phyloP scores from a whole-genome alignment of 2,888 invertebrate species.

The Heliconius cydno region DNA sequence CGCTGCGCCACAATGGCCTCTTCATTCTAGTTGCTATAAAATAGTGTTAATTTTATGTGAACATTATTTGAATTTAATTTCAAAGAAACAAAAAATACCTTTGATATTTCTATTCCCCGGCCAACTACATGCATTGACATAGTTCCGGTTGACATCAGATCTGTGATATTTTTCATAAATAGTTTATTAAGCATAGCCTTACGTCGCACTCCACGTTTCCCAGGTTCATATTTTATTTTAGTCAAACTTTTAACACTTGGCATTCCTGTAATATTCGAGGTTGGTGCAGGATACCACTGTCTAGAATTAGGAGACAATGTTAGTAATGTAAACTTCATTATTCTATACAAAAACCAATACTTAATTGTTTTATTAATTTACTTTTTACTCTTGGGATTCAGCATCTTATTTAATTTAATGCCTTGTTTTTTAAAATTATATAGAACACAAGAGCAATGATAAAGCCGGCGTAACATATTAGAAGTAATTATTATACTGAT shows the following conservation, averaged over 20 bases:
- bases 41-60: no score
- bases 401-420: constrained; percentile 70
- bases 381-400: constrained; percentile 72
- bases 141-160: constrained; percentile 89
- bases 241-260: constrained; percentile 71
- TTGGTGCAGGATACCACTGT: constrained; percentile 65
- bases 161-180: constrained; percentile 92
- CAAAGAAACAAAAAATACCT: constrained; percentile 64
- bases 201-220: constrained; percentile 83
- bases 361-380: constrained; percentile 48
- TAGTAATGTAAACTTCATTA: neutral
- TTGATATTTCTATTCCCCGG: constrained; percentile 88
- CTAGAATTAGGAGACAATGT: constrained; percentile 51
- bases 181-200: constrained; percentile 89
- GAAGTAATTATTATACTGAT: constrained; percentile 38
- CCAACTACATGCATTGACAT: constrained; percentile 84
- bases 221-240: constrained; percentile 77
- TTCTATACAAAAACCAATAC: no score
- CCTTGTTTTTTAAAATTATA: constrained; percentile 69
- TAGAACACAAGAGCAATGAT: constrained; percentile 61
- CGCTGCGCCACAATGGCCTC: neutral
- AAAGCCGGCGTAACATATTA: constrained; percentile 63
- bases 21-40: neutral
- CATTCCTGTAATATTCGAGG: constrained; percentile 55
- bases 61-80: neutral